These are phyloP conservation scores for Mylabris sibirica DNA, from an alignment of 2,888 invertebrate species.

Conservation along the genomic window DNA sequence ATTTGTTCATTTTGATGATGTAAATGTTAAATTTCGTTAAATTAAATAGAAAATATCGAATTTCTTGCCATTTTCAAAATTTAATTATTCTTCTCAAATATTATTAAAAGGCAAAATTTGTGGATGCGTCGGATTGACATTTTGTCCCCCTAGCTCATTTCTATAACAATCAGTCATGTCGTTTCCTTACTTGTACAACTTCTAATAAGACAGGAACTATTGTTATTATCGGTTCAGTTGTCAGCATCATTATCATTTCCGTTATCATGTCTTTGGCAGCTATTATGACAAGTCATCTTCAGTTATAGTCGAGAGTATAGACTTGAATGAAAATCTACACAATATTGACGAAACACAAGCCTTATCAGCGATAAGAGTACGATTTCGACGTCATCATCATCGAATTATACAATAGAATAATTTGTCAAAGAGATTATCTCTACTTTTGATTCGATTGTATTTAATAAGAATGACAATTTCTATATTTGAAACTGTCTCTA, in stretches of 20 bases:
- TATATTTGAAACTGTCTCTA: background rate
- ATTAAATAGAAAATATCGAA: too few relatives aligned
- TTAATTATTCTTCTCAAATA: too few relatives aligned
- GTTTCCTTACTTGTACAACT: too few relatives aligned
- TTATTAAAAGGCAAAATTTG: too few relatives aligned
- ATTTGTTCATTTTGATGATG: too few relatives aligned
- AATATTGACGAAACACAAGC: conserved; percentile 23
- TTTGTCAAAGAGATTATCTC: conserved; percentile 33
- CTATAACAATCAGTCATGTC: too few relatives aligned
- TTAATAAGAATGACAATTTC: conserved; percentile 21
- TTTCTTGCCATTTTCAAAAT: too few relatives aligned
- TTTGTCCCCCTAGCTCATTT: too few relatives aligned
- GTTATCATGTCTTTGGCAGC: background rate
- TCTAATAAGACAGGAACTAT: background rate
- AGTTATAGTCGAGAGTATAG: background rate
- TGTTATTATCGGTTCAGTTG: background rate
- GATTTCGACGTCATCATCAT: conserved; percentile 35
- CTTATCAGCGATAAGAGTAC: conserved; percentile 29
- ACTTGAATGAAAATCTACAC: background rate
- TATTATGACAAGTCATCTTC: conserved; percentile 29
- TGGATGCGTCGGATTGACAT: too few relatives aligned
- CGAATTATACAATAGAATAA: conserved; percentile 29
- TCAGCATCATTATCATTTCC: background rate
- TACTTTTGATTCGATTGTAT: conserved; percentile 18
- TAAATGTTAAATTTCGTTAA: too few relatives aligned